Evolutionary conservation across 2,797 vertebrate genomes (phyloP).

Genomic region (Scarus forsteni): DNA sequence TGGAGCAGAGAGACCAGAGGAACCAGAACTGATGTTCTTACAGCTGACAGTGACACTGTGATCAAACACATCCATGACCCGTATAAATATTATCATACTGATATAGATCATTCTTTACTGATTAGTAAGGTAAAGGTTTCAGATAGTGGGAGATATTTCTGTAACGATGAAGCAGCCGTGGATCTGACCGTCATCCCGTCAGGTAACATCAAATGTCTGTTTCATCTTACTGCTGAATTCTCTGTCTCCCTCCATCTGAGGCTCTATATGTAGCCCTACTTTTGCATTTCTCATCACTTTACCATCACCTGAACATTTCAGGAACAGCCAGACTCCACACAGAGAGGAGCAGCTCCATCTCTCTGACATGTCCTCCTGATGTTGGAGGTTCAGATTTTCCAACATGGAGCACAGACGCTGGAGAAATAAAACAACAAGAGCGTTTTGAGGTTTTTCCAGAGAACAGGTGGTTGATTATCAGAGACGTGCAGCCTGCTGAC

Average conservation of each 20-base stretch:
- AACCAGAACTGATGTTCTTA: not conserved
- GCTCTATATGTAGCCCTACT: no score
- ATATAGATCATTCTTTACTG: accelerated
- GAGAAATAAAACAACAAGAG: accelerated
- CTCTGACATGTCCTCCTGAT: conserved; percentile 4
- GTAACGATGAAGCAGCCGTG: not conserved
- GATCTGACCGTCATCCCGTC: conserved; percentile 35
- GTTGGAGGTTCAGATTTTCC: not conserved
- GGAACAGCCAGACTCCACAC: accelerated
- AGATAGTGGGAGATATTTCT: conserved; percentile 26
- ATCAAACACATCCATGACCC: not conserved
- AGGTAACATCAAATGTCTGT: conserved; percentile 13
- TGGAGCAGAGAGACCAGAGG: conserved; percentile 16
- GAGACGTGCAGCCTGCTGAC: accelerated
- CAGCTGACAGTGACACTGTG: accelerated
- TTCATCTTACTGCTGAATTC: not conserved
- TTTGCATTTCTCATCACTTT: no score
- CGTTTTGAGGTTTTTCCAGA: accelerated
- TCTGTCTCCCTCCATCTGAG: not conserved
- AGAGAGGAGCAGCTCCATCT: not conserved
- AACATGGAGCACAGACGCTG: conserved; percentile 6
- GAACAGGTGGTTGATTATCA: not conserved
- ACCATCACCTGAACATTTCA: conserved; percentile 1
- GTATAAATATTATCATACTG: accelerated
- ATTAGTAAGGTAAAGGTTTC: accelerated